Conservation (phyloP, 2,888 invertebrate species). For the Rotaria macrura region DNA sequence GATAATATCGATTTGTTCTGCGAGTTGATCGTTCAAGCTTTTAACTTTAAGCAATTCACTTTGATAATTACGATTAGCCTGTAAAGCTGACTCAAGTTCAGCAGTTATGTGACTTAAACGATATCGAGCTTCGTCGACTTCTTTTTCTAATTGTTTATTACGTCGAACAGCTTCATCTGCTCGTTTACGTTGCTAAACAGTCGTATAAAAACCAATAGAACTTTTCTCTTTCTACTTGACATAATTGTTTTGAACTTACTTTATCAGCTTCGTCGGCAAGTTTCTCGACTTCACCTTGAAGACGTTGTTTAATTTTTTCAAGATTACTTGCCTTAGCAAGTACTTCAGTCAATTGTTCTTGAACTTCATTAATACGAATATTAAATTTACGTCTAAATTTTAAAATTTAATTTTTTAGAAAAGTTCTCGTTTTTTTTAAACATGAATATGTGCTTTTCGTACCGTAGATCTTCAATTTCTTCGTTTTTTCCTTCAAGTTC, state of each 20-base stretch:
- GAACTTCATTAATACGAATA: constrained; percentile 26
- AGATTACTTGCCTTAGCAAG: constrained; percentile 26
- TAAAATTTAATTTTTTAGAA: too few species aligned
- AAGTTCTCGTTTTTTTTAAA: not conserved
- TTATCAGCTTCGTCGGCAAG: constrained; percentile 23
- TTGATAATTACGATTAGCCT: constrained; percentile 32
- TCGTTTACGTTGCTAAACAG: constrained; percentile 23
- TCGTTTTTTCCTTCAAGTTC: constrained; percentile 27
- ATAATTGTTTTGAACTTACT: not conserved
- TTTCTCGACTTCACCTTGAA: constrained; percentile 29
- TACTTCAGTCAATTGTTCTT: constrained; percentile 27
- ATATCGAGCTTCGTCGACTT: constrained; percentile 22
- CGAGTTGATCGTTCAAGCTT: constrained; percentile 22
- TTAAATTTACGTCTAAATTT: constrained; percentile 32
- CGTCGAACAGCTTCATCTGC: constrained; percentile 26
- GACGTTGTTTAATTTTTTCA: constrained; percentile 31
- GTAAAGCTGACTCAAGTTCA: constrained; percentile 32
- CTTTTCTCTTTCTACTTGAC: too few species aligned
- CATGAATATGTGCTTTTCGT: too few species aligned
- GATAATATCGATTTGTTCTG: constrained; percentile 25
- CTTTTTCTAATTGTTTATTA: constrained; percentile 32
- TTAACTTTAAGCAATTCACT: constrained; percentile 28
- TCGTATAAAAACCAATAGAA: not conserved
- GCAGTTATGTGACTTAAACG: constrained; percentile 24
- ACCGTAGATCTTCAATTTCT: constrained; percentile 33